Conservation (phyloP, 2,797 vertebrate genomes). For the Propithecus deckenii region DNA sequence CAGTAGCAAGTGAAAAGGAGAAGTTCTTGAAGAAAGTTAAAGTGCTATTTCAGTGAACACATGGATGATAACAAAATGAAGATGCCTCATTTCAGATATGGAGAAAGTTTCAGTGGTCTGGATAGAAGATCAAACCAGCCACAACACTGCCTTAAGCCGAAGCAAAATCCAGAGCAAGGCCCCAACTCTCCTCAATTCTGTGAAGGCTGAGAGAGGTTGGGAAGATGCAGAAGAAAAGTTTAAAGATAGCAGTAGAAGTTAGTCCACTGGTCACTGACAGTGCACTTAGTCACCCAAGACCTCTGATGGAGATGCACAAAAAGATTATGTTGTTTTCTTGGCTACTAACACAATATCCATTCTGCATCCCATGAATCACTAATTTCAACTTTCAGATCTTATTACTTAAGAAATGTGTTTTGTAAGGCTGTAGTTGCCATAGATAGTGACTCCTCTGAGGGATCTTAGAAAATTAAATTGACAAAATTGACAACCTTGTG, state of each 20-base stretch:
- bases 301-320: neutral
- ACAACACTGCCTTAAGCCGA: neutral
- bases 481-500: neutral
- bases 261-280: too few relatives aligned
- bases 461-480: neutral
- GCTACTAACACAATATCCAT: neutral
- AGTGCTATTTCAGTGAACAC: neutral
- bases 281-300: neutral
- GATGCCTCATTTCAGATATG: neutral
- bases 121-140: neutral
- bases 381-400: neutral
- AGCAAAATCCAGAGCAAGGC: neutral
- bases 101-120: neutral
- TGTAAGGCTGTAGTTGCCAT: neutral
- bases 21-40: neutral
- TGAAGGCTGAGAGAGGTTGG: neutral
- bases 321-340: neutral
- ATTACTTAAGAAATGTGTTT: neutral
- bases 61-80: neutral
- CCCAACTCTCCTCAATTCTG: neutral
- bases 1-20: neutral
- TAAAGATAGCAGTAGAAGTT: neutral
- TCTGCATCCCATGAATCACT: neutral
- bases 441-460: neutral
- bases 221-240: neutral